A percentile compares a stretch with the other conserved stretches of the same genome.
These are phyloP conservation scores for Rhinichthys osculus DNA, from an alignment of 2,797 vertebrate species.

Conservation along the genomic window DNA sequence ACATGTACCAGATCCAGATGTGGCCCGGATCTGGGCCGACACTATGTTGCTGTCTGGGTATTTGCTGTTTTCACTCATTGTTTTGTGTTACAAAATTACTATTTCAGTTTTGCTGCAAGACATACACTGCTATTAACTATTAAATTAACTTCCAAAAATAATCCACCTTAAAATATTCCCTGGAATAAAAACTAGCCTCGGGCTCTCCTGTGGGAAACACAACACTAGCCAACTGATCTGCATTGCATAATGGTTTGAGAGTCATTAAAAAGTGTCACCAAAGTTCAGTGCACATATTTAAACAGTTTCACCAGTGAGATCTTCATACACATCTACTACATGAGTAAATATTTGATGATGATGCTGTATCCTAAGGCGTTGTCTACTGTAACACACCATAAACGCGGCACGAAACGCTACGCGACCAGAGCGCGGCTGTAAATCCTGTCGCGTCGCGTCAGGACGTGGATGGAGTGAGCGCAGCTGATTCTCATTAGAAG, in stretches of 20 bases:
- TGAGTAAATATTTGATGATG: constrained; percentile 47
- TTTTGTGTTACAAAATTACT: background rate
- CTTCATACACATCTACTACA: background rate
- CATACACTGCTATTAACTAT: background rate
- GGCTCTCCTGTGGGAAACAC: background rate
- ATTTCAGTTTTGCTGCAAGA: background rate
- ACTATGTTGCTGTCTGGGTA: no score
- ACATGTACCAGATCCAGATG: no score
- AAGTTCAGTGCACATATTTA: background rate
- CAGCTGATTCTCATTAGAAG: background rate
- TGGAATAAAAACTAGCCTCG: background rate
- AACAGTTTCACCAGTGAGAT: background rate
- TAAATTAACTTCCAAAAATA: background rate
- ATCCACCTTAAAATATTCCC: background rate
- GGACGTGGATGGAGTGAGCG: background rate
- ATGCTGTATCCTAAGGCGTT: constrained; percentile 48
- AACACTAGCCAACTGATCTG: background rate
- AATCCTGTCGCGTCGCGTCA: background rate
- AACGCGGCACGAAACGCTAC: background rate
- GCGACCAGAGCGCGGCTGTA: background rate
- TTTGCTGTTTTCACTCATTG: background rate
- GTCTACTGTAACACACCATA: constrained; percentile 37
- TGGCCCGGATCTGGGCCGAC: no score
- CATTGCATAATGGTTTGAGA: background rate
- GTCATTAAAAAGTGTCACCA: background rate